These are phyloP conservation scores for Sphecodes monilicornis DNA, from an alignment of 2,888 invertebrate species.

Conservation along the genomic window DNA sequence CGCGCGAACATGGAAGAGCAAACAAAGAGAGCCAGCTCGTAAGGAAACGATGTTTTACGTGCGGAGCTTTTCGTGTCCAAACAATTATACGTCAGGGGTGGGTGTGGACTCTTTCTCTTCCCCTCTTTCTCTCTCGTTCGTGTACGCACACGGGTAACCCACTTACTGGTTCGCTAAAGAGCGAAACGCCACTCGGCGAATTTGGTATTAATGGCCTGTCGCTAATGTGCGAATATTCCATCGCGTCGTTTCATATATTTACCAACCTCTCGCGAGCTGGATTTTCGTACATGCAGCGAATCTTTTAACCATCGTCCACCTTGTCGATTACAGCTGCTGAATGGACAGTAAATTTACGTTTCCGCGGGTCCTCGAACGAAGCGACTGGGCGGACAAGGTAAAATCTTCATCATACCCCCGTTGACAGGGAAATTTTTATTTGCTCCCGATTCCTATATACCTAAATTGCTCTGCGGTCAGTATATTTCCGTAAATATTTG, in stretches of 20 bases:
- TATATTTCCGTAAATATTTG: neutral
- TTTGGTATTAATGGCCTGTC: conserved; percentile 52
- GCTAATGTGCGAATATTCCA: conserved; percentile 62
- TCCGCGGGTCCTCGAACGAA: conserved; percentile 10
- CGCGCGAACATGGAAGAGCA: conserved; percentile 52
- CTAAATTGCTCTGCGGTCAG: neutral
- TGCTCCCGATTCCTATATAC: neutral
- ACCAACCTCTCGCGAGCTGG: conserved; percentile 43
- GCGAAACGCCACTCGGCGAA: conserved; percentile 43
- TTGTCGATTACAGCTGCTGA: neutral
- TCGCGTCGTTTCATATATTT: conserved; percentile 52
- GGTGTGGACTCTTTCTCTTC: conserved; percentile 14
- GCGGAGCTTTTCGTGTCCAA: conserved; percentile 56
- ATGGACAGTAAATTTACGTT: neutral
- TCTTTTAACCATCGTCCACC: neutral
- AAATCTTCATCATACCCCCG: neutral
- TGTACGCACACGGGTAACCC: conserved; percentile 44
- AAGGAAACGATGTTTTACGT: conserved; percentile 55
- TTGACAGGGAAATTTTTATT: neutral
- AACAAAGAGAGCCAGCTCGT: conserved; percentile 47
- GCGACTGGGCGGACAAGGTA: neutral
- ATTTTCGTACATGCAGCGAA: conserved; percentile 39
- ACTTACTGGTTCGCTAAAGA: conserved; percentile 52
- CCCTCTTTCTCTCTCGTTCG: neutral
- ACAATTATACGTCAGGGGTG: conserved; percentile 39